Evolutionary conservation across 2,797 vertebrate species (phyloP), one percentile per base, ranked within the genome.

Genomic region (Premnoplex brunnescens): DNA sequence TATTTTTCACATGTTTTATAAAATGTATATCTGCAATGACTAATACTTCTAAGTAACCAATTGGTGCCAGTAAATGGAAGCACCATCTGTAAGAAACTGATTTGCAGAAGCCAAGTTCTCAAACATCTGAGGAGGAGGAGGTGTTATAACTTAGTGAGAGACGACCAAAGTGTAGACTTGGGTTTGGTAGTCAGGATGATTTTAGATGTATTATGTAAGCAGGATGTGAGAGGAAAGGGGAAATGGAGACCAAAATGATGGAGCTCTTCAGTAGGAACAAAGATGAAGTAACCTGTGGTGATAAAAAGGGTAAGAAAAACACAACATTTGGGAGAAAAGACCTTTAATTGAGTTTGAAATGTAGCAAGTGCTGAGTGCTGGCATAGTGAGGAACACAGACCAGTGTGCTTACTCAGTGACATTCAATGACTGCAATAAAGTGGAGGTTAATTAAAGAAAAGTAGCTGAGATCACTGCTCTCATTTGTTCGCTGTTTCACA

Each of bases 141-240:
- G 95, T 96, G 94, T 95, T 96, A 88, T 84, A 88, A 84, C 69
- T 96, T 73, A 66, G 95, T 96, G 95, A 96, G 95, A 97, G 95
- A 97, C 95, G 7, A 93, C 89, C 30, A 5, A 91, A 95, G 69
- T 79, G 75, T 95, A 91, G 94, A 87, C 79, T 94, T 87, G 91
- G 85, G 32, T 87, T 93, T 88, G 71, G 85, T 78, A 96, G 92
- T 92, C 83, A 85, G 44, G 93, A 93, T 93, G 79, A 84, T 95
- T 95, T 96, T 88, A 97, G 85, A 69, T 46, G 3, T 49, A 48
- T 94, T 96, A 93, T 88, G 85, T 92, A 96, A 96, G 93, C 36
- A 69, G 77, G 69, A 75, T 94, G 48, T 75, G 85, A 89, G 54
- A 64, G 56, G 39, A 88, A 68, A 64, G 68, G 39, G 32, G 51